Evolutionary conservation across 2,888 invertebrate species (phyloP).

Genomic region (Tiliacea citrago): DNA sequence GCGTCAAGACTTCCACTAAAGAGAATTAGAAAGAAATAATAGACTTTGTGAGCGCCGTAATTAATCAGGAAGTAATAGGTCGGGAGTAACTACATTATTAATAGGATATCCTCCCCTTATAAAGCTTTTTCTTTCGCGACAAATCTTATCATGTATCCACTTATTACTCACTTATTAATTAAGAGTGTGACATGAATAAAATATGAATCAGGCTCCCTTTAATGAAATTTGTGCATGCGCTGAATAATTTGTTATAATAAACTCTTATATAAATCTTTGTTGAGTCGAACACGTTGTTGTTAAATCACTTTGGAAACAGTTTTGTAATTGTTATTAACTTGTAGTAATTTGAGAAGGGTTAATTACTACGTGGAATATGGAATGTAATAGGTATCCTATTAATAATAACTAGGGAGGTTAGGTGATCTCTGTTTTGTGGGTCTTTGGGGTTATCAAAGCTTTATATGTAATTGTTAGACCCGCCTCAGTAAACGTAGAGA

Average conservation of each 20-base stretch:
- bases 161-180: slow-evolving; percentile 68
- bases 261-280: slow-evolving; percentile 61
- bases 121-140: slow-evolving; percentile 54
- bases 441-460: neutral
- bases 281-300: slow-evolving; percentile 58
- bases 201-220: slow-evolving; percentile 61
- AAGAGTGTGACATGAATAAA: slow-evolving; percentile 67
- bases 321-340: slow-evolving; percentile 54
- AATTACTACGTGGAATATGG: slow-evolving; percentile 16
- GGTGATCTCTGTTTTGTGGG: neutral
- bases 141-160: slow-evolving; percentile 66
- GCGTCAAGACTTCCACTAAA: slow-evolving; percentile 34
- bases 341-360: slow-evolving; percentile 47
- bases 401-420: slow-evolving; percentile 1
- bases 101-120: slow-evolving; percentile 61
- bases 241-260: slow-evolving; percentile 62
- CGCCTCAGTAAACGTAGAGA: neutral
- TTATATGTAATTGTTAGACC: neutral
- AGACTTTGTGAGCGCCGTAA: slow-evolving; percentile 72
- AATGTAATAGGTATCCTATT: neutral
- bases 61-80: slow-evolving; percentile 75
- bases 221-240: slow-evolving; percentile 67
- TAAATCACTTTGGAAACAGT: slow-evolving; percentile 51
- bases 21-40: slow-evolving; percentile 62
- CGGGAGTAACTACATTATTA: slow-evolving; percentile 72